Evolutionary conservation across 2,113 vertebrate species (phyloP).

Genomic region (Columbina picui): DNA sequence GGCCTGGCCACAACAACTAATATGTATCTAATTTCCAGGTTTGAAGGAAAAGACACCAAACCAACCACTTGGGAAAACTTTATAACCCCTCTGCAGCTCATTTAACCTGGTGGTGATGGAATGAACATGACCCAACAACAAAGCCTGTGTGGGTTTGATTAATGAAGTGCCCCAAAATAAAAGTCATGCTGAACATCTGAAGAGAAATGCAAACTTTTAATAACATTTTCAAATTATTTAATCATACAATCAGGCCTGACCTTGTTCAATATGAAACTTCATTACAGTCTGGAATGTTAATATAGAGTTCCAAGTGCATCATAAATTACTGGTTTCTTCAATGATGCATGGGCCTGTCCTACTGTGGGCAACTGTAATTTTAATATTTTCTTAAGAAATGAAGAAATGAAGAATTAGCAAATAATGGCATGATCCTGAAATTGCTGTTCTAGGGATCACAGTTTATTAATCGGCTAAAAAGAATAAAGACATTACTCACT

Average conservation of each 20-base stretch:
- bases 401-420: constrained; percentile 61
- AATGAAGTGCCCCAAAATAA: constrained; percentile 21
- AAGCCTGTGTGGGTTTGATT: constrained; percentile 3
- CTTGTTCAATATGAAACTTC: constrained; percentile 56
- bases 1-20: background rate
- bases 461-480: constrained; percentile 40
- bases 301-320: constrained; percentile 39
- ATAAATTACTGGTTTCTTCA: constrained; percentile 63
- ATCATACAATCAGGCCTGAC: constrained; percentile 59
- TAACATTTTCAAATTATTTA: constrained; percentile 58
- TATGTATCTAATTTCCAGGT: rapidly evolving
- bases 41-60: background rate
- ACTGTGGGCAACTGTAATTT: constrained; percentile 12
- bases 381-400: constrained; percentile 39
- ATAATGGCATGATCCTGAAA: constrained; percentile 43
- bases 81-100: background rate
- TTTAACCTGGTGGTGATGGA: background rate
- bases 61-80: background rate
- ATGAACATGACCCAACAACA: background rate
- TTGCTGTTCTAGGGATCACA: constrained; percentile 31
- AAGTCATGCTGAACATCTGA: constrained; percentile 30
- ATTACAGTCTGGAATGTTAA: constrained; percentile 62
- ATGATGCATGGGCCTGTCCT: constrained; percentile 1
- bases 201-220: constrained; percentile 60
- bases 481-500: constrained; percentile 17